Conservation (phyloP, 2,888 invertebrate species). For the Ommatoiulus sabulosus region DNA sequence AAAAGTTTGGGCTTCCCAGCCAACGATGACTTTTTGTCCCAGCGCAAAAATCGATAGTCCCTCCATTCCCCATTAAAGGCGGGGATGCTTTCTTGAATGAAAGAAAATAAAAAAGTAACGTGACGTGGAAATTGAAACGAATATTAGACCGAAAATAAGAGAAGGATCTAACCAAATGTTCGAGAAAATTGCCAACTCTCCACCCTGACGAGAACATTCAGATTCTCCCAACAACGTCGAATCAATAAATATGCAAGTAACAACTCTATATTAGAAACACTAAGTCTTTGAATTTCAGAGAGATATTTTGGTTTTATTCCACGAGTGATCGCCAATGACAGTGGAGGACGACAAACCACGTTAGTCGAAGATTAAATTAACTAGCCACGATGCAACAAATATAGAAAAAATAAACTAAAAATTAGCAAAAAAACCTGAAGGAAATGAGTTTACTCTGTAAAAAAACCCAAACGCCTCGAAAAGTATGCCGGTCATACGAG, state of each 20-base stretch:
- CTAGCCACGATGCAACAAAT: background rate
- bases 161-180: constrained; percentile 45
- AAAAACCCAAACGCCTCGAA: background rate
- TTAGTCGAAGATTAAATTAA: background rate
- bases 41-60: constrained; percentile 28
- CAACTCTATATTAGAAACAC: background rate
- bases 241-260: background rate
- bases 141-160: constrained; percentile 45
- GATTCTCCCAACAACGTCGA: background rate
- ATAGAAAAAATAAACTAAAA: background rate
- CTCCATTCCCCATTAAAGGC: constrained; percentile 35
- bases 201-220: background rate
- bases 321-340: too few relatives aligned
- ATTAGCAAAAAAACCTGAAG: background rate
- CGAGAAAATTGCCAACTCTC: constrained; percentile 26
- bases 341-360: too few relatives aligned
- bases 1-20: too few relatives aligned
- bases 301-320: too few relatives aligned
- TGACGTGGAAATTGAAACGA: constrained; percentile 29
- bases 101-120: constrained; percentile 45
- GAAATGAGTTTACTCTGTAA: background rate
- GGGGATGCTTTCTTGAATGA: constrained; percentile 18
- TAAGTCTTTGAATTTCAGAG: too few relatives aligned
- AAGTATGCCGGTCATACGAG: background rate
- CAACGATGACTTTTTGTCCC: background rate